Evolutionary conservation across 1,140 invertebrate species (phyloP), one percentile per base, ranked within the genome.

Genomic region (Diorhabda carinulata): DNA sequence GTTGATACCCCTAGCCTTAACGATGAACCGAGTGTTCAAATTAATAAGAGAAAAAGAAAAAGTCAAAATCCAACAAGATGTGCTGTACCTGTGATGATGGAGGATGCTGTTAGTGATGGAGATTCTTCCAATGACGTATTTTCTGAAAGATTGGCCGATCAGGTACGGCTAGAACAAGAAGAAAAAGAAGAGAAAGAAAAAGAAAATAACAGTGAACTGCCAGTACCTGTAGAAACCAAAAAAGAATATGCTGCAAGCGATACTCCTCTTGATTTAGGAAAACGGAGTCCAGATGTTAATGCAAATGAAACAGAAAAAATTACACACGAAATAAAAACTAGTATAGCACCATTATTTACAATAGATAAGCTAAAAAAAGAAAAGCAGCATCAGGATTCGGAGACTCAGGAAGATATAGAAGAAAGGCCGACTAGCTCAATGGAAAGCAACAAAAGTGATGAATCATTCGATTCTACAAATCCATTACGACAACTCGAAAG

Each of bases 31-130:
- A 77, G 79, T 70, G 74, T 82, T 81, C 79, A 78, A 73, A 86
- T 76, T 70, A 87, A 83, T 78, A 90, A 90, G 65, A 83, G 95
- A 61, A 96, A 97, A 82, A 84, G 96, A 61, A 98, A 98, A 82
- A 96, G 91, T 75, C 90, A 94, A 75, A 96, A 97, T 80, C 96
- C 95, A 0, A 95, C 92, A 1, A 86, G 94, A 67, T 93, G 91
- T 78, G 88, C 92, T 2, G 84, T 90, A 58, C 86, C 84, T 10
- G 79, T 84, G 3, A 83, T 88, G 59, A 78, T 77, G 72, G 78
- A 79, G 64, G 79, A 81, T 61, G 64, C 72, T 10, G 71, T 70
- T n/a, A 87, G 86, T 9, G 87, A 89, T 61, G 87, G 86, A 8
- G 87, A 88, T 63, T 87, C 85, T 6, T 91, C 89, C 1, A 89